Evolutionary conservation across 2,888 invertebrate genomes (phyloP).

Genomic region (Chymomyza procnemis): DNA sequence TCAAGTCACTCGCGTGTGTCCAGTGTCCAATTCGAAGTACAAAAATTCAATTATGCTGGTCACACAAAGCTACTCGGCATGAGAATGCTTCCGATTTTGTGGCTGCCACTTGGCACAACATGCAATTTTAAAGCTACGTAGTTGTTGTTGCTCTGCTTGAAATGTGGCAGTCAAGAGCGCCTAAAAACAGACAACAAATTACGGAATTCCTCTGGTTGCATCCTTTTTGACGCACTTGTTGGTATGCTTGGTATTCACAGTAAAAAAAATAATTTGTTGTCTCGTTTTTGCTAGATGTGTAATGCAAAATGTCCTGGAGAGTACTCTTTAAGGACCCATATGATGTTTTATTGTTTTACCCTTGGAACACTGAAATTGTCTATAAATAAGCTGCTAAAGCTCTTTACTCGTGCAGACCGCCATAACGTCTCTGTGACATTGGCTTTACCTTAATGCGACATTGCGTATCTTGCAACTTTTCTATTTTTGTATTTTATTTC

Average conservation of each 20-base stretch:
- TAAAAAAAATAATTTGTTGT: slow-evolving; percentile 21
- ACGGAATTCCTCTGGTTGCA: slow-evolving; percentile 22
- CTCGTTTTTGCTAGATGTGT: too few relatives aligned
- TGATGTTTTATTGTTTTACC: neutral
- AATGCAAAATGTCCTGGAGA: slow-evolving; percentile 6
- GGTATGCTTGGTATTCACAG: neutral
- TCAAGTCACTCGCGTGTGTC: neutral
- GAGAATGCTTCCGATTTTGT: neutral
- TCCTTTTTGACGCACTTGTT: slow-evolving; percentile 6
- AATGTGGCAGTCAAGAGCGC: slow-evolving; percentile 14
- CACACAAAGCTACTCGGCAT: neutral
- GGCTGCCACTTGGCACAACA: neutral
- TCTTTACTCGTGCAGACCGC: neutral
- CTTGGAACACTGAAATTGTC: slow-evolving; percentile 5
- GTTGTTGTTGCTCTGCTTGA: neutral
- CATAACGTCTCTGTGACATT: neutral
- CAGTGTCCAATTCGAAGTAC: slow-evolving; percentile 6
- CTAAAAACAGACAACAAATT: slow-evolving; percentile 21
- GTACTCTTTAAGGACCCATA: slow-evolving; percentile 34
- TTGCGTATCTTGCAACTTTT: neutral
- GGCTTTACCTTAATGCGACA: neutral
- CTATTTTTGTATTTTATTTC: neutral
- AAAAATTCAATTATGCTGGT: slow-evolving; percentile 47
- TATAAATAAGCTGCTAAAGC: neutral
- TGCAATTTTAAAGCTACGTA: neutral